Percentiles rank a stretch among this genome's conserved stretches.
phyloP scores from a whole-genome alignment of 2,797 vertebrate genomes.

The Psittacula echo region DNA sequence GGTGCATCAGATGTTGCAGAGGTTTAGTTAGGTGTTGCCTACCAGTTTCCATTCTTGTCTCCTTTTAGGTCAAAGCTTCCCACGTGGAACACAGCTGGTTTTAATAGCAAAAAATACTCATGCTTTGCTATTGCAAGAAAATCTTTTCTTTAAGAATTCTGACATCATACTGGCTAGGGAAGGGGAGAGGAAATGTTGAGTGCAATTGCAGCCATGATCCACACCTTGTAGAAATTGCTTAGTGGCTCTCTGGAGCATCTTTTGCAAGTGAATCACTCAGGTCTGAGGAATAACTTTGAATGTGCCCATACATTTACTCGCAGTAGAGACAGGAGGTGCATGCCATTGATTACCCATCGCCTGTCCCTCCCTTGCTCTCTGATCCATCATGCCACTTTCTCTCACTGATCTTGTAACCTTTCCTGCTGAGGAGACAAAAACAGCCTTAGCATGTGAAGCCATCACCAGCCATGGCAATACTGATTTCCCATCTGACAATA shows the following conservation, averaged over 20 bases:
- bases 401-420: background rate
- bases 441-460: background rate
- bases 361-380: background rate
- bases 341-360: background rate
- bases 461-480: background rate
- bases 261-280: background rate
- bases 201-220: background rate
- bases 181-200: background rate
- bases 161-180: background rate
- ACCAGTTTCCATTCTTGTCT: background rate
- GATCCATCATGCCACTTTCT: background rate
- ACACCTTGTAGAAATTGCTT: background rate
- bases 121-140: background rate
- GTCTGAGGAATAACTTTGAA: background rate
- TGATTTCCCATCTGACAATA: background rate
- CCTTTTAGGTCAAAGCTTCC: background rate
- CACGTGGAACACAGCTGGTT: background rate
- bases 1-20: background rate
- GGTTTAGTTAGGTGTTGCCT: background rate
- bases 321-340: background rate
- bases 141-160: background rate
- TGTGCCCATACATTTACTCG: background rate
- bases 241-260: background rate
- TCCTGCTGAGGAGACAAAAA: background rate
- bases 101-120: background rate